Percentiles rank a stretch among this genome's conserved stretches.
Conservation (phyloP, 2,113 vertebrate species). For the Petrocephalus microphthalmus region DNA sequence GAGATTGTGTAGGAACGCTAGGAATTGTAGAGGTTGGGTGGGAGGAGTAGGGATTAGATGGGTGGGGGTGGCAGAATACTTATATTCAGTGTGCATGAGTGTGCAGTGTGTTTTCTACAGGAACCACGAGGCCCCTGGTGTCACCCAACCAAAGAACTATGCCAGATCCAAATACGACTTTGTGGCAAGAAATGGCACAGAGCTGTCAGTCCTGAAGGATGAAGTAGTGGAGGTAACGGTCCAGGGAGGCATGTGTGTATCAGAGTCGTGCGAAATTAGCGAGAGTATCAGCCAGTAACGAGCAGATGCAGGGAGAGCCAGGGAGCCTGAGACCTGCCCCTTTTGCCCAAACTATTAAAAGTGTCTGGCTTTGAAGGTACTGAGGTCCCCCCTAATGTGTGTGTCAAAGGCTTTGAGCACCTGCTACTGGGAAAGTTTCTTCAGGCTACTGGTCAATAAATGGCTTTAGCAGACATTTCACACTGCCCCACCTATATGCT, state of each 20-base stretch:
- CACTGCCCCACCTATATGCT: not conserved
- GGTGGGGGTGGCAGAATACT: not conserved
- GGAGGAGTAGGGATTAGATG: not conserved
- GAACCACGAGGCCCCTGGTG: constrained; percentile 60
- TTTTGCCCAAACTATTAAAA: not conserved
- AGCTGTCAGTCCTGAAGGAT: constrained; percentile 86
- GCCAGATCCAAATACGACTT: constrained; percentile 95
- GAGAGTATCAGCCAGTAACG: not conserved
- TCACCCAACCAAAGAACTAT: constrained; percentile 65
- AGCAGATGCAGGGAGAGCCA: not conserved
- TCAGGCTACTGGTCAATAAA: not conserved
- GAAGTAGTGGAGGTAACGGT: constrained; percentile 80
- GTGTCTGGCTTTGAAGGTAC: not conserved
- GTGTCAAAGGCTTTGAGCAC: not conserved
- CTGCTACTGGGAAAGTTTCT: not conserved
- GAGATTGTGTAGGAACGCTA: not conserved
- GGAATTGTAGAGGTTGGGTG: not conserved
- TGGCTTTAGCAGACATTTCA: not conserved
- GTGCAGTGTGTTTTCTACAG: constrained; percentile 48
- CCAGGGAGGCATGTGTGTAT: not conserved
- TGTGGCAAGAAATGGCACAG: constrained; percentile 83
- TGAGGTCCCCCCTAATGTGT: not conserved
- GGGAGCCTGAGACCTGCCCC: not conserved
- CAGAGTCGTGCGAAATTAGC: not conserved
- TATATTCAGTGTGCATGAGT: not conserved